Evolutionary conservation across 2,113 vertebrate genomes (phyloP).

Genomic region (Sander lucioperca): DNA sequence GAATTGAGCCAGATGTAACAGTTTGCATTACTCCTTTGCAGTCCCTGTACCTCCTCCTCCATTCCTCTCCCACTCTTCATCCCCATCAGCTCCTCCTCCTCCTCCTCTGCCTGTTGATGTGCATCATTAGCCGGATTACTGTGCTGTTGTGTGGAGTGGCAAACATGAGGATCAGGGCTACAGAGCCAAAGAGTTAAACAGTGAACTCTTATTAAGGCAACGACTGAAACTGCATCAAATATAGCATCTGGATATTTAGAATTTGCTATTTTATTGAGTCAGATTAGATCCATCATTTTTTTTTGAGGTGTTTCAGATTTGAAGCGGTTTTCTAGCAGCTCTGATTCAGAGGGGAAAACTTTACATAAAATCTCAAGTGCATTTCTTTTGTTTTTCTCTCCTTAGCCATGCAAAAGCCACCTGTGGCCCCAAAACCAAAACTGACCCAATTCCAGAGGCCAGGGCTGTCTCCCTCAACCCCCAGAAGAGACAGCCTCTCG

Average conservation of each 20-base stretch:
- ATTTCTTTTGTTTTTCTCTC: constrained; percentile 54
- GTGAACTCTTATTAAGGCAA: constrained; percentile 8
- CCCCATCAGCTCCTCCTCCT: constrained; percentile 39
- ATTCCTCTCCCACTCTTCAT: constrained; percentile 15
- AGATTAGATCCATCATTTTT: constrained; percentile 23
- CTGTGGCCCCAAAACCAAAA: constrained; percentile 95
- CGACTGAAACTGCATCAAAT: constrained; percentile 16
- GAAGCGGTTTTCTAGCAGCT: not conserved
- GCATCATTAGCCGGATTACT: constrained; percentile 51
- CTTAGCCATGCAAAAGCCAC: constrained; percentile 91
- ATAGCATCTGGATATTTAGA: constrained; percentile 13
- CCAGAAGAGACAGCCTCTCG: constrained; percentile 82
- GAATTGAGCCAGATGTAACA: constrained; percentile 34
- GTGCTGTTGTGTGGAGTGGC: constrained; percentile 39
- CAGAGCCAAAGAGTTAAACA: constrained; percentile 16
- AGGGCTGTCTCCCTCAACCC: constrained; percentile 82
- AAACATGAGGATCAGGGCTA: constrained; percentile 58
- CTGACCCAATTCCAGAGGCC: constrained; percentile 79
- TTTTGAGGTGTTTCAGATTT: not conserved
- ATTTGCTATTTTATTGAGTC: not conserved
- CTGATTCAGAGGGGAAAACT: not conserved
- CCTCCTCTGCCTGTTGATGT: constrained; percentile 36
- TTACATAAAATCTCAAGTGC: not conserved
- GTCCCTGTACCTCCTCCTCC: not conserved
- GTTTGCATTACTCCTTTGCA: constrained; percentile 12